phyloP scores from a whole-genome alignment of 2,888 invertebrate genomes.

The Melipona beecheii region DNA sequence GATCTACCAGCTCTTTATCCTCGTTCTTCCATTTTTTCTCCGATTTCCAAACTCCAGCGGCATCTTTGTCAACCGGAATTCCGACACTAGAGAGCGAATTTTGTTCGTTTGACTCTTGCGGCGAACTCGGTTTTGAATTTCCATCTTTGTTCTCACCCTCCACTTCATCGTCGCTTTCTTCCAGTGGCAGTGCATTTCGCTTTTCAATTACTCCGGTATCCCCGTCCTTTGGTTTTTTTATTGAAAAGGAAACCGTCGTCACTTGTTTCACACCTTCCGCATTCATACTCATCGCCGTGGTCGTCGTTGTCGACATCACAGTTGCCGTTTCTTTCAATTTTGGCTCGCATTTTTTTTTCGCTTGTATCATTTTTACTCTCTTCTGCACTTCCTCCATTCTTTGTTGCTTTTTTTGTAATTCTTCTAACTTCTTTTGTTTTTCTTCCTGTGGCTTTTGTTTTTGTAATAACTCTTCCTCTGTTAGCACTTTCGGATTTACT shows the following conservation, averaged over 20 bases:
- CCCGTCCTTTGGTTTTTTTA: slow-evolving; percentile 92
- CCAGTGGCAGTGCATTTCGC: slow-evolving; percentile 89
- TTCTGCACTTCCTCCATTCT: slow-evolving; percentile 83
- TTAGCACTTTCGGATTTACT: slow-evolving; percentile 79
- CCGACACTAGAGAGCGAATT: slow-evolving; percentile 4
- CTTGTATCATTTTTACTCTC: slow-evolving; percentile 81
- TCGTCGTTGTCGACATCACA: neutral
- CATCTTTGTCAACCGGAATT: slow-evolving; percentile 56
- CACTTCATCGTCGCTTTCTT: slow-evolving; percentile 86
- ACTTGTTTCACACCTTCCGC: slow-evolving; percentile 72
- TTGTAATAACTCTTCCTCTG: slow-evolving; percentile 81
- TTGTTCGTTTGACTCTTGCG: slow-evolving; percentile 55
- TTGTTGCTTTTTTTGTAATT: slow-evolving; percentile 80
- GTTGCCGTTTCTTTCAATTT: slow-evolving; percentile 69
- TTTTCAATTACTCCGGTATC: slow-evolving; percentile 87
- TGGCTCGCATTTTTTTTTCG: slow-evolving; percentile 79
- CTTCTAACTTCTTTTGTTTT: slow-evolving; percentile 81
- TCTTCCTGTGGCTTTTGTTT: slow-evolving; percentile 81
- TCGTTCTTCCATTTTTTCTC: slow-evolving; percentile 80
- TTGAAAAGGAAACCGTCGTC: slow-evolving; percentile 91
- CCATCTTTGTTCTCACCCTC: slow-evolving; percentile 76
- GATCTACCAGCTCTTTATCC: slow-evolving; percentile 80
- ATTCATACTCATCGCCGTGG: neutral
- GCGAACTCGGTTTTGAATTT: slow-evolving; percentile 76
- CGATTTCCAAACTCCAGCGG: slow-evolving; percentile 15